Evolutionary conservation across 2,797 vertebrate species (phyloP).

Genomic region (Myotis pilosus): DNA sequence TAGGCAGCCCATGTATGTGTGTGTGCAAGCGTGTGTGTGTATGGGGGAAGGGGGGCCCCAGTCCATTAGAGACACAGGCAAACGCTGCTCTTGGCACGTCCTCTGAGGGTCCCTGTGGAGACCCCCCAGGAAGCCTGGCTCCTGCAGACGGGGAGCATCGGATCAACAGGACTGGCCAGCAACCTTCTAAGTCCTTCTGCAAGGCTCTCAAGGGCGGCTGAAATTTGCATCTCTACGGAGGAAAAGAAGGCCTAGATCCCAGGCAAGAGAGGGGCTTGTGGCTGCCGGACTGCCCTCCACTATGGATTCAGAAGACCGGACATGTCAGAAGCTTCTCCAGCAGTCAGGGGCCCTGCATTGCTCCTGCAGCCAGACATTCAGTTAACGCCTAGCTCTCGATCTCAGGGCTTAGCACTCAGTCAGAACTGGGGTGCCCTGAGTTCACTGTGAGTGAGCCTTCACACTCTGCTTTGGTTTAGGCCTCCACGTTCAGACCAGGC

Average conservation of each 20-base stretch:
- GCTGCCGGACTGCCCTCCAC: not conserved
- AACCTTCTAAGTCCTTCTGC: not conserved
- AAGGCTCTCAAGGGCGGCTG: not conserved
- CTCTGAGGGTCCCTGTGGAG: not conserved
- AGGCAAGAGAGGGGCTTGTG: fast-evolving
- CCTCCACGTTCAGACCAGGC: not conserved
- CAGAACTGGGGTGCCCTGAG: not conserved
- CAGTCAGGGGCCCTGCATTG: fast-evolving
- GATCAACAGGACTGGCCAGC: not conserved
- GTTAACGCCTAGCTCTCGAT: not conserved
- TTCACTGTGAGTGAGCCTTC: not conserved
- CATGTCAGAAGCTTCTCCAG: not conserved
- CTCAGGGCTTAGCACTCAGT: not conserved
- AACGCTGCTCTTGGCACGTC: not conserved
- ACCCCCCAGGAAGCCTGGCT: fast-evolving
- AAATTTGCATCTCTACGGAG: not conserved
- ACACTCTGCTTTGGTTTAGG: not conserved
- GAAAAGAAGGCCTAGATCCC: not conserved
- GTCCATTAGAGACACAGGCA: not conserved
- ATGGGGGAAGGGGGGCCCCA: fast-evolving
- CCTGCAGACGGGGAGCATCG: no score
- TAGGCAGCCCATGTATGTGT: not conserved
- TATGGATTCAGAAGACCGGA: not conserved
- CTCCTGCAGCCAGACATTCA: fast-evolving
- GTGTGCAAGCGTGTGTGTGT: not conserved